A percentile compares a stretch with the other conserved stretches of the same genome.
Conservation (phyloP, 2,113 vertebrate genomes). For the Chunga burmeisteri region DNA sequence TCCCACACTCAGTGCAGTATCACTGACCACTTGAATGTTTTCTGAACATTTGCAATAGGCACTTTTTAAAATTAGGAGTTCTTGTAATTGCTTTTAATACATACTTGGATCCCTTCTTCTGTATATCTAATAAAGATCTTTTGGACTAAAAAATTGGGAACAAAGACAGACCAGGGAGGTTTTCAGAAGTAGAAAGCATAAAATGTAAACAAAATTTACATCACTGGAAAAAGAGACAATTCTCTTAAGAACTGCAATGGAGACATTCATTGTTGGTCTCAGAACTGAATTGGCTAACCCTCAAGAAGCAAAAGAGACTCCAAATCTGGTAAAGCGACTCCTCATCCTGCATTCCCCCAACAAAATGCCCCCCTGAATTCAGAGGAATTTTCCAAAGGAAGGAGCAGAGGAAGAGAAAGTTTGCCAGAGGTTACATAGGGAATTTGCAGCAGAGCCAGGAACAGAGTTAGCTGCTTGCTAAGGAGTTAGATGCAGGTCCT, state of each 20-base stretch:
- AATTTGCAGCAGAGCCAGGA: constrained; percentile 52
- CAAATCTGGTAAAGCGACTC: constrained; percentile 37
- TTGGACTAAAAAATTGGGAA: background rate
- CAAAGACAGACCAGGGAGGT: constrained; percentile 3
- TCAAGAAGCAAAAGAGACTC: constrained; percentile 26
- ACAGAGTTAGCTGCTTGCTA: background rate
- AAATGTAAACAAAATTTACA: constrained; percentile 56
- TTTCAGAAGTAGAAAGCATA: constrained; percentile 23
- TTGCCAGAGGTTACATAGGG: constrained; percentile 57
- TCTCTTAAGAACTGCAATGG: constrained; percentile 13
- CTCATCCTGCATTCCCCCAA: constrained; percentile 34
- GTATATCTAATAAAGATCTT: constrained; percentile 23
- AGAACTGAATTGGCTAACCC: constrained; percentile 1
- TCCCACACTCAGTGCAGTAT: background rate
- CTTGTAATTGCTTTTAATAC: background rate
- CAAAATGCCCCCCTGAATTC: constrained; percentile 51
- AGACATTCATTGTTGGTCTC: constrained; percentile 8
- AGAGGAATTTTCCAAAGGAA: constrained; percentile 60
- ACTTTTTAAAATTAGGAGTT: background rate
- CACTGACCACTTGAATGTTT: background rate
- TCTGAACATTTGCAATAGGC: background rate
- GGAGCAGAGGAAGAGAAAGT: constrained; percentile 34
- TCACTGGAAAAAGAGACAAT: constrained; percentile 29
- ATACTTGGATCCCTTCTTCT: background rate
- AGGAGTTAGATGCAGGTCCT: constrained; percentile 9